Evolutionary conservation across 1,140 invertebrate genomes (phyloP), one percentile per base, ranked within the genome.

Genomic region (Drosophila seguyi): DNA sequence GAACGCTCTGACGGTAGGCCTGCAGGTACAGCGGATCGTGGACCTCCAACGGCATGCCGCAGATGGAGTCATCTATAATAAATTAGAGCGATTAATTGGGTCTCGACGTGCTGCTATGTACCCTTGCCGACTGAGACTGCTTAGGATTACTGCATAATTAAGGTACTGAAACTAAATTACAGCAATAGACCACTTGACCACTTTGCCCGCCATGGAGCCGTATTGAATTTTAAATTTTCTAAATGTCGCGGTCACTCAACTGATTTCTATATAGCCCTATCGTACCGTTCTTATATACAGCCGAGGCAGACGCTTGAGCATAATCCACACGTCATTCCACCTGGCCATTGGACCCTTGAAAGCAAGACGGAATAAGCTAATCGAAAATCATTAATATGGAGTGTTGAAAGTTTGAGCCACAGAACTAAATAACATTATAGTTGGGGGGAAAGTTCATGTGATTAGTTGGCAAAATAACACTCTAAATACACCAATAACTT

Each of bases 1-100:
- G 94, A 14, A 98, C 90, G 0, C 97, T 97, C 62, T 94, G 93
- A 18, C 93, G 93, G 83, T 96, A 96, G 1, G 94, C 94, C 39
- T 95, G 94, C 63, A 96, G 94, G 82, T 97, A 98, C 18, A 75
- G 42, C 2, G 79, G 74, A 81, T 86, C 82, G 42, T 92, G 86
- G 0, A 72, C 61, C 22, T 91, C 90, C 1, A 75, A 48, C 0
- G 90, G 90, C 75, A 91, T 83, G 36, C 77, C 88, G 63, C 48
- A 57, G 14, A 78, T 36, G 25, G 69, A 50, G n/a, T 27, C 66
- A 53, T 53, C 86, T 90, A 34, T 6, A 10, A 4, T 52, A 0
- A 31, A n/a, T 3, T n/a, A n/a, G 11, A 14, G 16, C 20, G 29
- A 45, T 73, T 72, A 73, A 38, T 50, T 36, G 11, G 34, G 34